Percentiles rank a stretch among this genome's conserved stretches.
These are phyloP conservation scores for Stegastes partitus DNA, from an alignment of 2,113 vertebrate genomes.

Conservation along the genomic window DNA sequence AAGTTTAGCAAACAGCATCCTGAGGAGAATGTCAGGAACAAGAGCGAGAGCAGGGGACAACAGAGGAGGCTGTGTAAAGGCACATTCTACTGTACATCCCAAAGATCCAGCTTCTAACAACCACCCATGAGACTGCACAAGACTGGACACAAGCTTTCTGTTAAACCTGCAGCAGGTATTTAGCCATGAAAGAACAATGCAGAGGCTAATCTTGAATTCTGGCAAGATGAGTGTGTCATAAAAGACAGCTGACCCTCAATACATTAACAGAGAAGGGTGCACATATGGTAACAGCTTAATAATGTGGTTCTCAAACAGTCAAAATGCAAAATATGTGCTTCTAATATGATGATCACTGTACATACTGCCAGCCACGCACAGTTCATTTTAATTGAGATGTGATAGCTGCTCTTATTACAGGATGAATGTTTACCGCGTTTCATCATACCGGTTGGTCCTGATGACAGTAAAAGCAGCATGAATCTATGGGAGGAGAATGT, in stretches of 20 bases:
- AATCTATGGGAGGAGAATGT: conserved; percentile 34
- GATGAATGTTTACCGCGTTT: conserved; percentile 29
- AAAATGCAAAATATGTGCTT: too few relatives aligned
- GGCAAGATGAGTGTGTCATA: background rate
- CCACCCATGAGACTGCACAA: conserved; percentile 37
- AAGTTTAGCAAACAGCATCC: conserved; percentile 6
- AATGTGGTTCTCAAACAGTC: too few relatives aligned
- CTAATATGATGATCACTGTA: too few relatives aligned
- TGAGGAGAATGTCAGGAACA: background rate
- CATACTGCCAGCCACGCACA: conserved; percentile 3
- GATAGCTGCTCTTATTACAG: conserved; percentile 15
- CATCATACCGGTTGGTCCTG: conserved; percentile 29
- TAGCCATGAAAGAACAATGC: conserved; percentile 9
- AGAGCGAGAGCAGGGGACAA: background rate
- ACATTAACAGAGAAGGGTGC: background rate
- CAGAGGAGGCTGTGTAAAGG: background rate
- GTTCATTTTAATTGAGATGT: conserved; percentile 29
- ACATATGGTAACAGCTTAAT: too few relatives aligned
- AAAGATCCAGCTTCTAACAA: conserved; percentile 29
- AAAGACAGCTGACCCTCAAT: background rate
- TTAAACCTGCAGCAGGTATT: conserved; percentile 26
- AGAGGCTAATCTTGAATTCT: background rate
- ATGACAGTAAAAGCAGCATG: conserved; percentile 30
- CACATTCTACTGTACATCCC: conserved; percentile 17
- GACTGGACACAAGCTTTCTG: conserved; percentile 46